A percentile compares a stretch with the other conserved stretches of the same genome.
Conservation (phyloP, 2,888 invertebrate species). For the Hofmannophila pseudospretella region DNA sequence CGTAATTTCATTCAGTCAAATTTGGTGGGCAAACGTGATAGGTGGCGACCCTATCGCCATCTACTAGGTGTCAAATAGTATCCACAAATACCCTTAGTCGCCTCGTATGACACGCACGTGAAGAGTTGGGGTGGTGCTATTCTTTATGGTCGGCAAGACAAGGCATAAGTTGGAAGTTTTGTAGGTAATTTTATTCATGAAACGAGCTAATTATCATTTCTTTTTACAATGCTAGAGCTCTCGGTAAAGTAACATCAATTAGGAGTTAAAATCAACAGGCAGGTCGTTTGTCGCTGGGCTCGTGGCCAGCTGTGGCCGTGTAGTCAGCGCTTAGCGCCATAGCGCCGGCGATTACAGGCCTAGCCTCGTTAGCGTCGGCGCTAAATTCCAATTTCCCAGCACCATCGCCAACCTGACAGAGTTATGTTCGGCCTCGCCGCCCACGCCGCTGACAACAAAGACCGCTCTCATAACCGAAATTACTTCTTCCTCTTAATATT, state of each 20-base stretch:
- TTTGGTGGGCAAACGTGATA: too few relatives aligned
- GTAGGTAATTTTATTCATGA: too few relatives aligned
- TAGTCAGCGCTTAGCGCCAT: constrained; percentile 10
- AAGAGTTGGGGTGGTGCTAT: too few relatives aligned
- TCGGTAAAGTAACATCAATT: not conserved
- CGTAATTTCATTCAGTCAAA: too few relatives aligned
- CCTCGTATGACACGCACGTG: too few relatives aligned
- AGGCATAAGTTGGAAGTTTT: too few relatives aligned
- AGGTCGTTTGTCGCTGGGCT: constrained; percentile 3
- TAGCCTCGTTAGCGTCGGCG: constrained; percentile 32
- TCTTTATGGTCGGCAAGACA: too few relatives aligned
- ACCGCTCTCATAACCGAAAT: constrained; percentile 58
- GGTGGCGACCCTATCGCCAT: too few relatives aligned
- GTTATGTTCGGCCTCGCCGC: constrained; percentile 42
- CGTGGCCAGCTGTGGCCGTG: constrained; percentile 16
- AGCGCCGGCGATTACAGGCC: constrained; percentile 21
- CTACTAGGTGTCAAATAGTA: too few relatives aligned
- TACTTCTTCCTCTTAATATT: constrained; percentile 66
- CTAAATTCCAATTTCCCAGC: constrained; percentile 41
- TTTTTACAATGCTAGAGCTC: not conserved
- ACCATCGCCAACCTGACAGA: constrained; percentile 40
- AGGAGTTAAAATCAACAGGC: constrained; percentile 9
- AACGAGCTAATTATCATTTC: too few relatives aligned
- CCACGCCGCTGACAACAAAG: constrained; percentile 52
- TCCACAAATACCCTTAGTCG: too few relatives aligned